Base-by-base conservation (phyloP, 2,888 invertebrate species). In the Syritta pipiens region DNA sequence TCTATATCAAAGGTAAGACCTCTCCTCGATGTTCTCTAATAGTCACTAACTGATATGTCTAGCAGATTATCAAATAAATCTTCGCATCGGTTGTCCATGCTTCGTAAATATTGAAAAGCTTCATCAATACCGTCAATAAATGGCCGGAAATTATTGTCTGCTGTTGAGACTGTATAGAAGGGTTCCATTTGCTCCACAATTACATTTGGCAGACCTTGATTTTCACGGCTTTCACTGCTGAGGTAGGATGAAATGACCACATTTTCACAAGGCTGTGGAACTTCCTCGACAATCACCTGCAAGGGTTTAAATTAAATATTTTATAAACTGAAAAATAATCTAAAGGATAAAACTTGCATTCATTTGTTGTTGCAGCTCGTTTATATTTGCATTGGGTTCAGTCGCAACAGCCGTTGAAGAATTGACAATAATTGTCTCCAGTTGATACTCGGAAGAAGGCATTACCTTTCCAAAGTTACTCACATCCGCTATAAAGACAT, bases 1-100 rank as follows among this genome's bases (percentile, higher is more conserved):
- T n/a, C n/a, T n/a, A n/a, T n/a, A 12, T 12, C 6, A 6, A 14
- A 37, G 4, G 17, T 17, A 37, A 6, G 14, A 5, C 14, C n/a
- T 22, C 22, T 4, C 4, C 10, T 44, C 9, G 14, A 44, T 44
- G n/a, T 22, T 12, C 7, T 9, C 83, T 74, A 87, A 82, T 85
- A 87, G 67, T 86, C 87, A 63, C 83, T 84, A 49, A 85, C 84
- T 44, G 86, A 85, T 32, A 87, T 86, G 63, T 87, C 86, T 19
- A 87, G 79, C 24, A 87, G 81, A 62, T 85, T 86, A 77, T 87
- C 86, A 37, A 87, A 82, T 55, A 86, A 75, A 67, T 87, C 87
- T 26, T 87, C 87, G 19, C 83, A 84, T 6, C 85, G 83, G 65
- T 79, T 84, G 22, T 86, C 87, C 32, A 84, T 84, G 48, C 82